These are phyloP conservation scores for Acyrthosiphon pisum DNA, from an alignment of 1,140 invertebrate genomes.

Conservation along the genomic window DNA sequence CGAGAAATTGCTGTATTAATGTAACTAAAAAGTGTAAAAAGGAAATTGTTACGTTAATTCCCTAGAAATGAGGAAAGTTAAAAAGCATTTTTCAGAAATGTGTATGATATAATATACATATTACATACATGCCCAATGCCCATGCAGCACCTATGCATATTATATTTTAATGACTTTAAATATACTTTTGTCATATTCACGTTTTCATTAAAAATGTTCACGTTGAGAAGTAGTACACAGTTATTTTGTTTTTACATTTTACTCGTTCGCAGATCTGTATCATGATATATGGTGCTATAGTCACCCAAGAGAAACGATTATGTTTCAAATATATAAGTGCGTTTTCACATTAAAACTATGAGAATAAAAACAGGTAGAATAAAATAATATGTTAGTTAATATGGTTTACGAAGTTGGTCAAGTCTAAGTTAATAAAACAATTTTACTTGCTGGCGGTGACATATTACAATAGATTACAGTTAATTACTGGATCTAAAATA, in stretches of 20 bases:
- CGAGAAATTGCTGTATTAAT: not conserved
- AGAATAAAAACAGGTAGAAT: not conserved
- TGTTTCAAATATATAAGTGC: no score
- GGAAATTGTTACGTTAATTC: not conserved
- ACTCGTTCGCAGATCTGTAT: not conserved
- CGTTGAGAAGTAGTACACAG: not conserved
- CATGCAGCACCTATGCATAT: not conserved
- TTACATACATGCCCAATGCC: no score
- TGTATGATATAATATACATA: not conserved
- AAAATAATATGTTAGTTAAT: not conserved
- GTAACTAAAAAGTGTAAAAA: not conserved
- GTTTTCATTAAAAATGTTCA: not conserved
- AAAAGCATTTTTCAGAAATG: not conserved
- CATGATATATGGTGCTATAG: no score
- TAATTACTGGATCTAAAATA: no score
- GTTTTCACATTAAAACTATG: no score
- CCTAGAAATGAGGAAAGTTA: not conserved
- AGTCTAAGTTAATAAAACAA: not conserved
- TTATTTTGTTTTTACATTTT: not conserved
- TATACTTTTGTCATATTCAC: not conserved
- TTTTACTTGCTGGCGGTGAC: not conserved
- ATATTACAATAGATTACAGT: no score
- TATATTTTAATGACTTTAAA: not conserved
- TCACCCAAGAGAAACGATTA: no score
- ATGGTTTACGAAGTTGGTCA: not conserved